phyloP scores from a whole-genome alignment of 2,113 vertebrate species.

The Setophaga kirtlandii region DNA sequence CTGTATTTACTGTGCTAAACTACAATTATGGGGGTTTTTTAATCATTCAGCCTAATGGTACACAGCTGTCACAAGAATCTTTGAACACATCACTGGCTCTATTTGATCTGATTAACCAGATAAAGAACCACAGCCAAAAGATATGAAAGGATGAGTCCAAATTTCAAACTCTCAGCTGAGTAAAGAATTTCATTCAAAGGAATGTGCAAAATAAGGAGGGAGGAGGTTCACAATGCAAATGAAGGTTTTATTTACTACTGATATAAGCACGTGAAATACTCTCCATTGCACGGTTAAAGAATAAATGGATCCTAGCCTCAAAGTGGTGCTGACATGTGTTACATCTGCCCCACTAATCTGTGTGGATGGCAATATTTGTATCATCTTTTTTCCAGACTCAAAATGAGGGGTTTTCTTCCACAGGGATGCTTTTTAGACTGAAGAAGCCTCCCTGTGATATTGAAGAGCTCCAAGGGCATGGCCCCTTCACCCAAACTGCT shows the following conservation, averaged over 20 bases:
- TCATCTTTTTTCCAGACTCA: neutral
- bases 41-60: conserved; percentile 30
- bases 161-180: conserved; percentile 37
- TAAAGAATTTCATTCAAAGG: conserved; percentile 5
- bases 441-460: neutral
- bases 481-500: neutral
- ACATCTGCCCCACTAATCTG: neutral
- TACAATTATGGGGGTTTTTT: neutral
- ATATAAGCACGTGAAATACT: neutral
- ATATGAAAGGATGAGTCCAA: conserved; percentile 26
- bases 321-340: neutral
- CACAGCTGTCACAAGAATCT: conserved; percentile 49
- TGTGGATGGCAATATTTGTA: neutral
- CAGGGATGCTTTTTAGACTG: neutral
- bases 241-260: conserved; percentile 7
- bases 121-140: conserved; percentile 29
- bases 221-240: neutral
- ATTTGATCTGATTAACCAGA: conserved; percentile 44
- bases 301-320: neutral
- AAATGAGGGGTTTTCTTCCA: neutral
- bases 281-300: accelerated
- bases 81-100: conserved; percentile 22
- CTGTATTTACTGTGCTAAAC: neutral
- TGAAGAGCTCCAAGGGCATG: neutral
- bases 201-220: neutral